Percentiles rank a stretch among this genome's conserved stretches.
Evolutionary conservation across 2,888 invertebrate genomes (phyloP).

Genomic region (Drymonia ruficornis): DNA sequence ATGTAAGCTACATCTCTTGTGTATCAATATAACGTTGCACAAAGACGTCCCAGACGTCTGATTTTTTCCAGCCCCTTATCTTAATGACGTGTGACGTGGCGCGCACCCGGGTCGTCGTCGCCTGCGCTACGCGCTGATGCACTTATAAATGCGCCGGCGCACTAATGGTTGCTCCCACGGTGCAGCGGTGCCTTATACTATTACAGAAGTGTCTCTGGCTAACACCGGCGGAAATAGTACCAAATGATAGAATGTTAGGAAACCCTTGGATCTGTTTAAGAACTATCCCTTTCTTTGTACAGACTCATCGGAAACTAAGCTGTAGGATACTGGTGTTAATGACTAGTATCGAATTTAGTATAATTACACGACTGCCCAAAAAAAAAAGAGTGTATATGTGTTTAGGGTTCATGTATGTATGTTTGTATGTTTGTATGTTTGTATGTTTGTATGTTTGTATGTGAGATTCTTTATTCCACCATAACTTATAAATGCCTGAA

Average conservation of each 20-base stretch:
- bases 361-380: too few species aligned
- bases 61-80: slow-evolving; percentile 44
- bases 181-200: slow-evolving; percentile 41
- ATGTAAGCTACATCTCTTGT: too few species aligned
- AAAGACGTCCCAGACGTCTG: slow-evolving; percentile 12
- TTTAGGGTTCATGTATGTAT: too few species aligned
- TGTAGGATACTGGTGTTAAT: too few species aligned
- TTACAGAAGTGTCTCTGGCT: slow-evolving; percentile 33
- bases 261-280: slow-evolving; percentile 1
- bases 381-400: too few species aligned
- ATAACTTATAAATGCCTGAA: too few species aligned
- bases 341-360: too few species aligned
- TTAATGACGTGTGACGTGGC: slow-evolving; percentile 52
- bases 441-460: too few species aligned
- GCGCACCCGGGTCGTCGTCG: slow-evolving; percentile 11
- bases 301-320: too few species aligned
- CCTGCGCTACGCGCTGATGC: slow-evolving; percentile 48
- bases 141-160: slow-evolving; percentile 62
- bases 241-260: neutral
- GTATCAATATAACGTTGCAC: neutral
- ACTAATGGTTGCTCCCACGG: slow-evolving; percentile 56
- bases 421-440: too few species aligned
- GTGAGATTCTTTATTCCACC: too few species aligned
- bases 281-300: slow-evolving; percentile 2
- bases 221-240: slow-evolving; percentile 14